These are phyloP conservation scores for Limnephilus lunatus DNA, from an alignment of 2,888 invertebrate species.

Conservation along the genomic window DNA sequence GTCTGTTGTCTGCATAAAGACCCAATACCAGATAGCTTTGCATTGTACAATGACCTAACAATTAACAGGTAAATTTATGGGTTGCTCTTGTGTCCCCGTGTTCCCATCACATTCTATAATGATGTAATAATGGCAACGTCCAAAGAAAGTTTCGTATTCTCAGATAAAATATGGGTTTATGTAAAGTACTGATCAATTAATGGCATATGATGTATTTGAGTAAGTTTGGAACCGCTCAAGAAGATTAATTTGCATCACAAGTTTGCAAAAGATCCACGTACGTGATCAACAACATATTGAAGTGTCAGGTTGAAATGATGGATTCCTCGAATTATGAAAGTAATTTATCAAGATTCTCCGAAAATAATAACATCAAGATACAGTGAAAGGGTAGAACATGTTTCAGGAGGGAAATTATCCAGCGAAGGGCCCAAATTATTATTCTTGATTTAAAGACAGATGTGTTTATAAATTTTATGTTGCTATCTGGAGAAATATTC, in stretches of 20 bases:
- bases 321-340: slow-evolving; percentile 31
- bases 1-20: background rate
- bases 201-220: background rate
- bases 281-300: background rate
- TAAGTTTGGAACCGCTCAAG: background rate
- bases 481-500: background rate
- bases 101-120: background rate
- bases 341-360: slow-evolving; percentile 20
- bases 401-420: background rate
- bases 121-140: background rate
- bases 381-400: background rate
- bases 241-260: background rate
- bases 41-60: background rate
- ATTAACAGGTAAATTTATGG: background rate
- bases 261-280: slow-evolving; percentile 19
- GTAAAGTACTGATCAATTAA: background rate
- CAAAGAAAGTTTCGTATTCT: background rate
- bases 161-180: background rate
- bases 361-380: slow-evolving; percentile 6
- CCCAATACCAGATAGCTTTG: background rate
- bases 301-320: background rate
- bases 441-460: background rate
- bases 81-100: background rate
- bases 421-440: background rate
- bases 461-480: background rate